Base-by-base conservation (phyloP, 1,140 invertebrate genomes). In the Condylostylus longicornis region DNA sequence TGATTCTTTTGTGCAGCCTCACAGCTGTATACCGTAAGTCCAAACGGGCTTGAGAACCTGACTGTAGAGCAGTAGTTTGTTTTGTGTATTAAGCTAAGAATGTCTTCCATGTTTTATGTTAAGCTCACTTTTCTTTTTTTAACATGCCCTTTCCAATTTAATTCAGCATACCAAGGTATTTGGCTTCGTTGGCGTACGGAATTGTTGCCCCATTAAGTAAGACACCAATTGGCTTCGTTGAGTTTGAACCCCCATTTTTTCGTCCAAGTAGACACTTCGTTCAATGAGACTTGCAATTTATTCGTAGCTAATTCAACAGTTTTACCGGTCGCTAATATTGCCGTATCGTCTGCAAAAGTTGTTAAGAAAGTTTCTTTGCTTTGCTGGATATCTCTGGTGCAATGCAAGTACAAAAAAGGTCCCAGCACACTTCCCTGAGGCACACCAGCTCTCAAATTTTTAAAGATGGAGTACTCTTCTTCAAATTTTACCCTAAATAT, bases 11-110 rank as follows among this genome's bases (percentile, higher is more conserved):
- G 52, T 41, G 7, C 38, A 37, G 12, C 49, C 50, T 50, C 48
- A 58, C 12, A 59, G 30, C 37, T 53, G 43, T 5, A 52, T 46
- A 9, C 50, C 53, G 38, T 58, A 53, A 7, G 38, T 50, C 50
- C 53, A 58, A 5, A 56, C 41, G 7, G 54, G 53, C 35, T 49
- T 48, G 4, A 57, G 38, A 4, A 55, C 46, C 3, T 22, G 15
- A 31, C 53, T 49, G 35, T 59, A 53, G 1, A 58, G 22, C 10
- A 49, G 30, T 5, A 56, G 12, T 46, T 59, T 57, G 39, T 51
- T 51, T 23, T 49, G 15, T 6, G 49, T 14, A 8, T 38, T 46
- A 28, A 55, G 30, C 21, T 40, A 27, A 2, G 44, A 48, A 14
- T 42, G 45, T 37, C 33, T 38, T 6, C 43, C 44, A 13, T 53